phyloP scores from a whole-genome alignment of 2,888 invertebrate genomes.

The Seira sanloemensis region DNA sequence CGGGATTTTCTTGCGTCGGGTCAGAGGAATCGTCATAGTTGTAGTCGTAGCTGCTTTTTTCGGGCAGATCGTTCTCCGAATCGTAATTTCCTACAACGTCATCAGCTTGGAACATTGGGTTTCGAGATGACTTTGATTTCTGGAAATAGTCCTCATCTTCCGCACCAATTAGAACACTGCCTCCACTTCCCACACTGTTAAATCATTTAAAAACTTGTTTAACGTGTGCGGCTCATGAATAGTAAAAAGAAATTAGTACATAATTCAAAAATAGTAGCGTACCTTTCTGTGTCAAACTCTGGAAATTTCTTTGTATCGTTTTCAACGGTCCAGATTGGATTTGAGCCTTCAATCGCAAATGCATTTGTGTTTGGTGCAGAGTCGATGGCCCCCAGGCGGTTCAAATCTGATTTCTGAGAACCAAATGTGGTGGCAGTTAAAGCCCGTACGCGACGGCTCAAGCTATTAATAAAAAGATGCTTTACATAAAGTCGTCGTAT shows the following conservation, averaged over 20 bases:
- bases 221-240: not conserved
- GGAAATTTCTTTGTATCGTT: conserved; percentile 77
- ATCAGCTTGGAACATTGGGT: conserved; percentile 34
- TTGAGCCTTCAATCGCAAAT: conserved; percentile 83
- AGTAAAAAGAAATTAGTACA: not conserved
- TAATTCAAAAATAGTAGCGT: conserved; percentile 27
- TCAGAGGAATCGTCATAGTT: not conserved
- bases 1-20: no score
- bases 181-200: conserved; percentile 79
- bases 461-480: conserved; percentile 75
- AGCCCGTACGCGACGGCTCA: conserved; percentile 81
- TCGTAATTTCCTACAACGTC: conserved; percentile 45
- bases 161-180: conserved; percentile 82
- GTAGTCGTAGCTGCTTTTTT: not conserved
- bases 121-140: conserved; percentile 31
- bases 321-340: conserved; percentile 80
- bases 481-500: not conserved
- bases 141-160: conserved; percentile 82
- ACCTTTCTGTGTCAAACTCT: conserved; percentile 80
- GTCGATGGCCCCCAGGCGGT: conserved; percentile 78
- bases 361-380: conserved; percentile 82
- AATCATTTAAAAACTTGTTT: not conserved
- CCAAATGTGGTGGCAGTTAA: conserved; percentile 82
- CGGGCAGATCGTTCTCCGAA: conserved; percentile 20
- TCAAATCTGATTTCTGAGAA: conserved; percentile 81